Evolutionary conservation across 2,888 invertebrate genomes (phyloP).

Genomic region (Incurvaria masculella): DNA sequence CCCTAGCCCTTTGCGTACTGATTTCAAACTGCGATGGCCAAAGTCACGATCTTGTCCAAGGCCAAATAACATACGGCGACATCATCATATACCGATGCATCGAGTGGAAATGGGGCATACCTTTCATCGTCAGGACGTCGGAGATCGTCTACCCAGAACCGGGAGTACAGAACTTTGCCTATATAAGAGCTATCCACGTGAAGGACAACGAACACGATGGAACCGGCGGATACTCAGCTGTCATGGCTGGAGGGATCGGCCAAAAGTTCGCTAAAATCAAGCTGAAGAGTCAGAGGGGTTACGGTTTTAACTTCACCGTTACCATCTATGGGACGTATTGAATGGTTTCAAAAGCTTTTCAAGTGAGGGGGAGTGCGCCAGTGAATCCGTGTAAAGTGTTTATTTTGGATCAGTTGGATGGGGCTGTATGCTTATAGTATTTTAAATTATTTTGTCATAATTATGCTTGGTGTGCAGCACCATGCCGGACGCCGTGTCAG

Average conservation of each 20-base stretch:
- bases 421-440: no score
- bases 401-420: no score
- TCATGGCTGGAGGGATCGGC: conserved; percentile 41
- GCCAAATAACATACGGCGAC: conserved; percentile 37
- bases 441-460: no score
- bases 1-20: conserved; percentile 26
- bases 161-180: conserved; percentile 31
- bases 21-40: conserved; percentile 27
- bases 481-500: no score
- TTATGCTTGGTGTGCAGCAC: no score
- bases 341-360: no score
- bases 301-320: conserved; percentile 43
- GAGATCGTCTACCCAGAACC: conserved; percentile 36
- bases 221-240: conserved; percentile 34
- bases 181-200: conserved; percentile 33
- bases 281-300: conserved; percentile 37
- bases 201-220: conserved; percentile 38
- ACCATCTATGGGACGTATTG: conserved; percentile 42
- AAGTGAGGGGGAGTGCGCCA: no score
- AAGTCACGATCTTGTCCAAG: conserved; percentile 36
- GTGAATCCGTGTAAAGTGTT: no score
- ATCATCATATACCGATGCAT: conserved; percentile 31
- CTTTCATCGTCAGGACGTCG: conserved; percentile 31
- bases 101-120: conserved; percentile 41
- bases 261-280: conserved; percentile 41